These are phyloP conservation scores for Xenopus borealis DNA, from an alignment of 2,113 vertebrate species.

Conservation along the genomic window DNA sequence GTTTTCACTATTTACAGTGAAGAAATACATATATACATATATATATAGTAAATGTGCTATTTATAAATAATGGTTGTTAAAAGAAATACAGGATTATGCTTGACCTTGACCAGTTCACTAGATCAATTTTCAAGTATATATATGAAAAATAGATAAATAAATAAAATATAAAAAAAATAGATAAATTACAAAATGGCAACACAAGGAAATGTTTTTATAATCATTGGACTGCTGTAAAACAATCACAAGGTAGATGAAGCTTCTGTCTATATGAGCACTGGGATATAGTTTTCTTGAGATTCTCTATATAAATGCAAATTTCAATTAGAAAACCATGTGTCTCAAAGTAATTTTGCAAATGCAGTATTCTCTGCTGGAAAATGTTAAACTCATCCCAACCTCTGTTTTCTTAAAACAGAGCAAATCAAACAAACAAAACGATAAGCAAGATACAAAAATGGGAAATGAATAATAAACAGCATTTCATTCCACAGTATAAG, in stretches of 20 bases:
- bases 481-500: constrained; percentile 3
- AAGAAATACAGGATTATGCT: too few relatives aligned
- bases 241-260: constrained; percentile 36
- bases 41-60: too few relatives aligned
- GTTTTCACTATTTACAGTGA: too few relatives aligned
- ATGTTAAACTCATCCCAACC: constrained; percentile 28
- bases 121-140: too few relatives aligned
- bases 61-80: too few relatives aligned
- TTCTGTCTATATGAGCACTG: constrained; percentile 35
- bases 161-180: background rate
- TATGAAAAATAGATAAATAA: background rate
- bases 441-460: background rate
- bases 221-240: constrained; percentile 41
- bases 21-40: too few relatives aligned
- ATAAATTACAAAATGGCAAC: constrained; percentile 8
- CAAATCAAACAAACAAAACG: background rate
- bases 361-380: constrained; percentile 29
- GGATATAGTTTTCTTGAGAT: constrained; percentile 33
- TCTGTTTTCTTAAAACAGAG: constrained; percentile 14
- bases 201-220: constrained; percentile 26
- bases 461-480: background rate
- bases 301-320: constrained; percentile 46
- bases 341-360: constrained; percentile 40
- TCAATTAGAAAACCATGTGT: constrained; percentile 46
- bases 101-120: too few relatives aligned